Conservation (phyloP, 2,113 vertebrate genomes). For the Hippotragus niger region DNA sequence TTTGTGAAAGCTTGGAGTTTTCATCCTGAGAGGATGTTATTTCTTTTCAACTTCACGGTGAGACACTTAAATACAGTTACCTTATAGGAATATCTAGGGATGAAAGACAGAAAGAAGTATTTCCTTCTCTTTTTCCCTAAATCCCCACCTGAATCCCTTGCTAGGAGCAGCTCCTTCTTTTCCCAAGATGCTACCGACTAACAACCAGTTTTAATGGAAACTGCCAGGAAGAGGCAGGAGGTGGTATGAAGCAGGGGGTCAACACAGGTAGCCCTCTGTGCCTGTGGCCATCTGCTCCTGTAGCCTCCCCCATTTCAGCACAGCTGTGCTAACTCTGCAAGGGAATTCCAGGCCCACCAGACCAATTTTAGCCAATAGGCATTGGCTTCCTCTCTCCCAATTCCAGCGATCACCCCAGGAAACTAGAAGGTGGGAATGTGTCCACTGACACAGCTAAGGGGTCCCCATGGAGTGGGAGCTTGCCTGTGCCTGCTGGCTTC, state of each 20-base stretch:
- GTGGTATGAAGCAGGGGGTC: not conserved
- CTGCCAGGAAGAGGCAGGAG: not conserved
- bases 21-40: not conserved
- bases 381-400: not conserved
- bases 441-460: too few species aligned
- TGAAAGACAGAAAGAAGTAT: not conserved
- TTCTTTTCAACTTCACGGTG: not conserved
- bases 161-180: not conserved
- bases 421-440: not conserved
- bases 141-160: not conserved
- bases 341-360: not conserved
- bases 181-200: rapidly evolving
- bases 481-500: not conserved
- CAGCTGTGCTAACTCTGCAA: too few species aligned
- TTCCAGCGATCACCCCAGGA: not conserved
- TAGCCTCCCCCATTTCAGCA: rapidly evolving
- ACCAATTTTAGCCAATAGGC: not conserved
- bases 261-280: not conserved
- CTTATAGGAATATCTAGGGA: not conserved
- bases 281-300: not conserved
- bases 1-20: not conserved
- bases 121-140: not conserved
- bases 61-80: too few species aligned
- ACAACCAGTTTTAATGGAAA: not conserved
- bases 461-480: rapidly evolving